These are phyloP conservation scores for Paralichthys olivaceus DNA, from an alignment of 2,113 vertebrate genomes.

Conservation along the genomic window DNA sequence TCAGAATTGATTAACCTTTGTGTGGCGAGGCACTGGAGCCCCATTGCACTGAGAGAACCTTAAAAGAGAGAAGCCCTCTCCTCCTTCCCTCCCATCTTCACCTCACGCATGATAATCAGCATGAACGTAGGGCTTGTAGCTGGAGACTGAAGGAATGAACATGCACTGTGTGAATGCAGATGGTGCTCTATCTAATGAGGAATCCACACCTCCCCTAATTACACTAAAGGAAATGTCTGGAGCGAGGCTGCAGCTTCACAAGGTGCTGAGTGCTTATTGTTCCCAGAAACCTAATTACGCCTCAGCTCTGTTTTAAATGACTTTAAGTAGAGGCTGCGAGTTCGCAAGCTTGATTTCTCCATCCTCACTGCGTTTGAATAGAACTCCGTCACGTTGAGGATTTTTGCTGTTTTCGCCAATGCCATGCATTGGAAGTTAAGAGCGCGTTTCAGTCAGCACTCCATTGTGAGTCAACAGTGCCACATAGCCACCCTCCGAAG, in stretches of 20 bases:
- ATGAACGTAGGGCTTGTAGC: constrained; percentile 20
- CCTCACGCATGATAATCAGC: constrained; percentile 66
- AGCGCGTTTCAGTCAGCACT: constrained; percentile 75
- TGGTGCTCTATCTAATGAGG: constrained; percentile 77
- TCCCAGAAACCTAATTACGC: constrained; percentile 80
- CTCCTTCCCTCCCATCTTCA: constrained; percentile 6
- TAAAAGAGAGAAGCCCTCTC: constrained; percentile 2
- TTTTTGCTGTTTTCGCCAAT: constrained; percentile 13
- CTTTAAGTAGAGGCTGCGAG: constrained; percentile 72
- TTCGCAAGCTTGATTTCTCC: constrained; percentile 63
- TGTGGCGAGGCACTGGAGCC: constrained; percentile 33
- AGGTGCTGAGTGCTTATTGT: constrained; percentile 75
- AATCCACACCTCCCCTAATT: constrained; percentile 79
- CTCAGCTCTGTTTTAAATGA: constrained; percentile 71
- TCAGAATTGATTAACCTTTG: constrained; percentile 79
- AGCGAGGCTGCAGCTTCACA: constrained; percentile 51
- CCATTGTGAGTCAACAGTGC: constrained; percentile 64
- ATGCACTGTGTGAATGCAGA: constrained; percentile 66
- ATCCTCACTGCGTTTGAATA: constrained; percentile 29
- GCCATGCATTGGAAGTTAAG: constrained; percentile 51
- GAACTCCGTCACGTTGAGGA: constrained; percentile 36
- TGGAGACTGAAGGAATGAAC: constrained; percentile 35
- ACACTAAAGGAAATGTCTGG: constrained; percentile 68
- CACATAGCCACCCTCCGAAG: constrained; percentile 41
- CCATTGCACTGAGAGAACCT: constrained; percentile 39